Base-by-base conservation (phyloP, 2,888 invertebrate species). In the Chouioia cunea region DNA sequence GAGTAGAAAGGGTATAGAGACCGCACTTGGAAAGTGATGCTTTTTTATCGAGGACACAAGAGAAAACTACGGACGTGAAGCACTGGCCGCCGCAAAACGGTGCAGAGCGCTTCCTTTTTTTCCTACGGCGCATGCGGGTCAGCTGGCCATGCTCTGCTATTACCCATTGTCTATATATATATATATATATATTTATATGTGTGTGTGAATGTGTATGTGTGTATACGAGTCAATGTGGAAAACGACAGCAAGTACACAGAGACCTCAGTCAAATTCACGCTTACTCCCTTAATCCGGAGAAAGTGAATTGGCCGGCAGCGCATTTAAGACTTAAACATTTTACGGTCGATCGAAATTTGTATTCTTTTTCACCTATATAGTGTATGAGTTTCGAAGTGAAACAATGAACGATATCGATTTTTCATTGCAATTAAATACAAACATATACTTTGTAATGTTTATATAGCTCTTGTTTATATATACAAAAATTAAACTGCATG, bases 101-200 rank as follows among this genome's bases (percentile, higher is more conserved):
- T 50, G 66, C 46, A 63, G 6, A 23, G 36, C 22, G n/a, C 57
- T 16, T 48, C 50, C 27, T 58, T 27, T 69, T 69, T 76, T 75
- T 78, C 75, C 79, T 78, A 80, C 79, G 74, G 83, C 83, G 83
- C 82, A 82, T 83, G 83, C 83, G 82, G 63, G 56, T 60, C 48
- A 59, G 50, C 58, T 48, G 48, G n/a, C 18, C 18, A n/a, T 4
- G 36, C 36, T 36, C 36, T 36, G n/a, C 36, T 36, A 10, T 36
- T 12, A 12, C 36, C 6, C 36, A 36, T 36, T 6, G 10, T 36
- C 3, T 27, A 27, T 27, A 27, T 27, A 27, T 27, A 27, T 6
- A 27, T 27, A 27, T 6, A 27, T 27, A 27, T 6, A 6, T 27
- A 36, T 12, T 6, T 36, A 36, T 10, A 36, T 12, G 10, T 10